A percentile compares a stretch with the other conserved stretches of the same genome.
Evolutionary conservation across 1,140 invertebrate genomes (phyloP).

Genomic region (Wiebesia pumilae): DNA sequence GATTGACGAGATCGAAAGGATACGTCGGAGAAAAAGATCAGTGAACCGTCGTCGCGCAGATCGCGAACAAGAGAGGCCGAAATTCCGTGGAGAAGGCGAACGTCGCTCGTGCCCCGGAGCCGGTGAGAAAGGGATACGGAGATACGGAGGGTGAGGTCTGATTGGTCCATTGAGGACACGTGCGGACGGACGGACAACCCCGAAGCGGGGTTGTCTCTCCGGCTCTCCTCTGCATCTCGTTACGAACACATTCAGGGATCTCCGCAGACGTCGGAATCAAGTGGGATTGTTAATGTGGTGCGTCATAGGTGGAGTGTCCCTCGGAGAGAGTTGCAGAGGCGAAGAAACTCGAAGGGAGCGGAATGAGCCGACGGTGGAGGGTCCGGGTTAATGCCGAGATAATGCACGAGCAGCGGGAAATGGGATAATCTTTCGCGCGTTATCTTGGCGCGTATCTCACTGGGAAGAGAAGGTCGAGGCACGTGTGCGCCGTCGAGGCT

Average conservation of each 20-base stretch:
- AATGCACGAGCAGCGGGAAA: neutral
- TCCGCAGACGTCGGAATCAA: constrained; percentile 67
- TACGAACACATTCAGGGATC: constrained; percentile 71
- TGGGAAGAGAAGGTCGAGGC: neutral
- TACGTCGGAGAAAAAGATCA: no score
- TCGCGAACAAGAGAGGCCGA: no score
- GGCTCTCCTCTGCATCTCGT: constrained; percentile 72
- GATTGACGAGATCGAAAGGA: no score
- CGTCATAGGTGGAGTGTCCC: neutral
- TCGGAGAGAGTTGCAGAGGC: neutral
- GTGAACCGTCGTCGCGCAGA: no score
- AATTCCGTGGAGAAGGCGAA: neutral
- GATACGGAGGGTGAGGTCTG: constrained; percentile 60
- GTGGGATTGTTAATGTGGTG: constrained; percentile 69
- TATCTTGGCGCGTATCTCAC: neutral
- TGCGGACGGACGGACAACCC: constrained; percentile 61
- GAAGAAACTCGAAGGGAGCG: neutral
- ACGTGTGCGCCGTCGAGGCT: no score
- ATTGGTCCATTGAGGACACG: constrained; percentile 73
- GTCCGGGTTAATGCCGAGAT: constrained; percentile 52
- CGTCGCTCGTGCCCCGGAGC: neutral
- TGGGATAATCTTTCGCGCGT: neutral
- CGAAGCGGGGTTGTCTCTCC: constrained; percentile 55
- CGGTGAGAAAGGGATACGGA: constrained; percentile 15
- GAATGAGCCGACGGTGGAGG: neutral